These are phyloP conservation scores for Microctonus aethiopoides DNA, from an alignment of 2,888 invertebrate species.

Conservation along the genomic window DNA sequence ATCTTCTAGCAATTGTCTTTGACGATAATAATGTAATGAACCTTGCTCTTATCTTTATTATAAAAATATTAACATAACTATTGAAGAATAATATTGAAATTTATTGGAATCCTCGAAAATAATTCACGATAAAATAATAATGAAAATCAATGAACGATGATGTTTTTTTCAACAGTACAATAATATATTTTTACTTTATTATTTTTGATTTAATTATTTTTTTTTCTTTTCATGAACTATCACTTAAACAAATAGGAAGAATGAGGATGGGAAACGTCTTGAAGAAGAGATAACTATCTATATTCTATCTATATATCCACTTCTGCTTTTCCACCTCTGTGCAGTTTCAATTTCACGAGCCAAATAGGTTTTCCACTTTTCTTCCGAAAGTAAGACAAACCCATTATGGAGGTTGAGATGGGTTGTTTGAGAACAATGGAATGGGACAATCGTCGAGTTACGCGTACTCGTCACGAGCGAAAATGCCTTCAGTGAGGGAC, in stretches of 20 bases:
- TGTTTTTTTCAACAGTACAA: not conserved
- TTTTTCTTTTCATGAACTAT: conserved; percentile 1
- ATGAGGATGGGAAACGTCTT: conserved; percentile 23
- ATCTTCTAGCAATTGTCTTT: conserved; percentile 24
- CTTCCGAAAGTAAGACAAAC: conserved; percentile 48
- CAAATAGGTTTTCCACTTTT: conserved; percentile 49
- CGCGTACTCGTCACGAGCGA: conserved; percentile 33
- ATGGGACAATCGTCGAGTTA: conserved; percentile 44
- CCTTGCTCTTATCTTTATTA: conserved; percentile 1
- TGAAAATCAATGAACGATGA: not conserved
- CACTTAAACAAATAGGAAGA: conserved; percentile 29
- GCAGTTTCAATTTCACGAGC: conserved; percentile 47
- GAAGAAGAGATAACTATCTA: conserved; percentile 7
- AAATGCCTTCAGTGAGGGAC: not conserved
- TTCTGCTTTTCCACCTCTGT: conserved; percentile 37
- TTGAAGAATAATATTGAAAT: not conserved
- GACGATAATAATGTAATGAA: conserved; percentile 29
- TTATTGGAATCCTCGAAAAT: not conserved
- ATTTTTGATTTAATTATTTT: not conserved
- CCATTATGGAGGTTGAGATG: conserved; percentile 46
- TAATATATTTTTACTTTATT: not conserved
- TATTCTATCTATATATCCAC: conserved; percentile 36
- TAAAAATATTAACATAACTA: conserved; percentile 1
- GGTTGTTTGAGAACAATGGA: conserved; percentile 46
- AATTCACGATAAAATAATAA: conserved; percentile 7